Evolutionary conservation across 2,797 vertebrate species (phyloP).

Genomic region (Epinephelus awoara): DNA sequence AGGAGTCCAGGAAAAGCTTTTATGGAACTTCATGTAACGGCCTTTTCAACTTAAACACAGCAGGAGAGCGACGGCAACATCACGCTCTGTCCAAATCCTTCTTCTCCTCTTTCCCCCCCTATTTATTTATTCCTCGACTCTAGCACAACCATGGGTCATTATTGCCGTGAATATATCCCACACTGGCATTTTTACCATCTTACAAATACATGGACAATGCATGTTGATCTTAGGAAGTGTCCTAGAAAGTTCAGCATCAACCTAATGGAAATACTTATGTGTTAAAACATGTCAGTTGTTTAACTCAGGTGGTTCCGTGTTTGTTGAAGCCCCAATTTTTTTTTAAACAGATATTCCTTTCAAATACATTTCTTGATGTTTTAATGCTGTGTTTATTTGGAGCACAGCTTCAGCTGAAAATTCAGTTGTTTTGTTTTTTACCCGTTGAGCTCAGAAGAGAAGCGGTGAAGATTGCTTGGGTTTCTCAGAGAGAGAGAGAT

Average conservation of each 20-base stretch:
- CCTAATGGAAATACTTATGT: not conserved
- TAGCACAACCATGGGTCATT: not conserved
- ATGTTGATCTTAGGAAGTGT: not conserved
- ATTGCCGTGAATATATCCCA: not conserved
- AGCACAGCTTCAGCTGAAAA: not conserved
- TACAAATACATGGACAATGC: not conserved
- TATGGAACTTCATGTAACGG: not conserved
- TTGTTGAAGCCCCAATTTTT: not conserved
- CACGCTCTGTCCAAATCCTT: not conserved
- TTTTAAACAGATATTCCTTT: not conserved
- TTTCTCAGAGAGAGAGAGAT: conserved; percentile 17
- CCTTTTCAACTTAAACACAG: conserved; percentile 1
- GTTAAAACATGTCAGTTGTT: not conserved
- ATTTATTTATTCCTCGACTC: not conserved
- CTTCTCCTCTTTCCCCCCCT: not conserved
- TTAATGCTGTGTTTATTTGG: conserved; percentile 11
- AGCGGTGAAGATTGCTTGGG: conserved; percentile 1
- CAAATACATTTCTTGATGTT: not conserved
- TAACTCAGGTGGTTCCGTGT: too few species aligned
- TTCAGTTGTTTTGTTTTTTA: not conserved
- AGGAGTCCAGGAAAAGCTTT: not conserved
- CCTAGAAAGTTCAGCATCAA: not conserved
- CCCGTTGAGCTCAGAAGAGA: not conserved
- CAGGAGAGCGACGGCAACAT: not conserved
- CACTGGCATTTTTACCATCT: not conserved